Base-by-base conservation (phyloP, 2,888 invertebrate genomes). In the Drosophila rubida region DNA sequence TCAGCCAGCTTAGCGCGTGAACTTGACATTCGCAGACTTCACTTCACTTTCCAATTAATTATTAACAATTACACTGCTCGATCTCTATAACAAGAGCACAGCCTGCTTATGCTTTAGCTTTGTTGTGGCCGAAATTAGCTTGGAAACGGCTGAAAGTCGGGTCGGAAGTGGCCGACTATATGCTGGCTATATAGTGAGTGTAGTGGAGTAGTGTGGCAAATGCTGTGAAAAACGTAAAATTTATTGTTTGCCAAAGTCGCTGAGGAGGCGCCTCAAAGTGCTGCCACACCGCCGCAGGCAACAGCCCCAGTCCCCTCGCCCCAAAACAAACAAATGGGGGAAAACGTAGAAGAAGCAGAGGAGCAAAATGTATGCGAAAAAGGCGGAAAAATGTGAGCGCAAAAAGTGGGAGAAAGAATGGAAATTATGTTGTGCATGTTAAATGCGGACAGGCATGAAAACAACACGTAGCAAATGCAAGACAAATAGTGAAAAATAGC, bases 391-490 rank as follows among this genome's bases (percentile, higher is more conserved):
- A 49, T 8, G 27, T n/a, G 13, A 1, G 11, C 7, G 27, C 11
- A 55, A 35, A 53, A 42, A 5, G 32, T 22, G 37, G 19, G 11
- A 19, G 27, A 39, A 51, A 37, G 35, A 54, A 41, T 39, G 67
- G 48, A 80, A 80, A 78, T 81, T 83, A 84, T 87, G 87, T 75
- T 80, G 66, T 84, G 73, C 86, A 87, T 84, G 87, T 72, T 78
- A 80, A 84, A 78, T 80, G 73, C 78, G 73, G 64, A 64, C 61
- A 68, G 65, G 71, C 75, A 72, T 64, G 64, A 70, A 74, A 75
- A 75, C 49, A 71, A 80, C 71, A 80, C 68, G 84, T 71, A 78
- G 65, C 71, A 51, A 80, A 70, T 78, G 60, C 78, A 70, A 66
- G 54, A 72, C 76, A 72, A 82, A 79, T 72, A 81, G 76, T 75